A percentile compares a stretch with the other conserved stretches of the same genome.
Conservation (phyloP, 2,113 vertebrate genomes). For the Psilopsiagon aymara region DNA sequence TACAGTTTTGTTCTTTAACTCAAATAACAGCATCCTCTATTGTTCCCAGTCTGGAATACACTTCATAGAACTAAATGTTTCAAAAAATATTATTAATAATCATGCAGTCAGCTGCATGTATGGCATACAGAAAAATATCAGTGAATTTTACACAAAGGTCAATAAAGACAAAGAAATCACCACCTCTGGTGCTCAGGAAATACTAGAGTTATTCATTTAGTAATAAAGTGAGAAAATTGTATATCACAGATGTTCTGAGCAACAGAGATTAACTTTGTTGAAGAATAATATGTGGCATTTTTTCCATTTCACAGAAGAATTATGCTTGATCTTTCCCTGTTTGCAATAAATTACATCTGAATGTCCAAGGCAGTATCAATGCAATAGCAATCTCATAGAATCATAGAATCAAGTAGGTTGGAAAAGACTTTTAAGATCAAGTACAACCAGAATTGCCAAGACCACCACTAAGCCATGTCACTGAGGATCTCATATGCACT, state of each 20-base stretch:
- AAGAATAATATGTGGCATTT: neutral
- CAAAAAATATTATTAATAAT: neutral
- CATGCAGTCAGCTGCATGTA: neutral
- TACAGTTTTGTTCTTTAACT: neutral
- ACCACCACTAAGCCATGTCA: neutral
- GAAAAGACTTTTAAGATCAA: neutral
- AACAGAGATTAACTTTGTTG: neutral
- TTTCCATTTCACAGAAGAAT: conserved; percentile 12
- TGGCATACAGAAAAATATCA: neutral
- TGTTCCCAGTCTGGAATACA: neutral
- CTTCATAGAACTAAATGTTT: neutral
- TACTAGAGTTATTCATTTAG: neutral
- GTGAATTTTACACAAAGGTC: neutral
- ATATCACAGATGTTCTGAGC: neutral
- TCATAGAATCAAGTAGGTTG: neutral
- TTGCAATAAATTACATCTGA: conserved; percentile 44
- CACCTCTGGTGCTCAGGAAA: neutral
- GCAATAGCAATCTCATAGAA: neutral
- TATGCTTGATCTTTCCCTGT: neutral
- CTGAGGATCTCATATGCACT: neutral
- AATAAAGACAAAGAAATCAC: neutral
- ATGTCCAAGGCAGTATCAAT: conserved; percentile 11
- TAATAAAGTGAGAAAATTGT: neutral
- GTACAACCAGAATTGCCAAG: neutral
- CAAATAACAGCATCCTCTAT: neutral